Base-by-base conservation (phyloP, 2,113 vertebrate species). In the Aythya baeri region DNA sequence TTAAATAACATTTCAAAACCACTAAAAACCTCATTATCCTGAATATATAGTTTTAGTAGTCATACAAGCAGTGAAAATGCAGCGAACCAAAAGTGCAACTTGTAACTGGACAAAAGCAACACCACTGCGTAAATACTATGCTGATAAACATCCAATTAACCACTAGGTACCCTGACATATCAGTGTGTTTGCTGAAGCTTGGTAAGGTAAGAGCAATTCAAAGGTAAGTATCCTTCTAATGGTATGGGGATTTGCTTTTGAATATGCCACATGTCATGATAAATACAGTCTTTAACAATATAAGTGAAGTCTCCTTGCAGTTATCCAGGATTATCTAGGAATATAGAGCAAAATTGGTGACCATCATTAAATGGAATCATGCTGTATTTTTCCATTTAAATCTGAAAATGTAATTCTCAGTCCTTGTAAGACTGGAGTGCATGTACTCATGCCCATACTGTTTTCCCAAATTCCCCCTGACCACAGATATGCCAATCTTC, bases 1-100 rank as follows among this genome's bases (percentile, higher is more conserved):
- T 95, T 96, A 97, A 95, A 91, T 93, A 95, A 95, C 89, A 80
- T 95, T 88, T 76, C 70, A 93, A 87, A 87, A 68, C 22, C 83
- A 76, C 85, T 93, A 78, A 79, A 88, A 96, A 94, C 38, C 49
- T 95, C 57, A 59, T 92, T 96, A 89, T 61, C 80, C 5, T 81
- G 62, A 81, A 57, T 84, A 62, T 81, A 84, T 91, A 17, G 7
- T 68, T 96, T 87, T 93, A 95, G 79, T 17, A 83, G 71, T 92
- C 59, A 62, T 43, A 88, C 36, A 91, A 91, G 23, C 46, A 92
- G 23, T 57, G 85, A 92, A 72, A 97, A 94, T 17, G 46, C 58
- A 68, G 23, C 71, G 78, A 93, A 97, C 88, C 66, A 86, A 95
- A 91, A 57, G 81, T 86, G 59, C 25, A 66, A 36, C 83, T 97